Percentiles rank a stretch among this genome's conserved stretches.
phyloP scores from a whole-genome alignment of 1,140 invertebrate species.

The Idris sp. region DNA sequence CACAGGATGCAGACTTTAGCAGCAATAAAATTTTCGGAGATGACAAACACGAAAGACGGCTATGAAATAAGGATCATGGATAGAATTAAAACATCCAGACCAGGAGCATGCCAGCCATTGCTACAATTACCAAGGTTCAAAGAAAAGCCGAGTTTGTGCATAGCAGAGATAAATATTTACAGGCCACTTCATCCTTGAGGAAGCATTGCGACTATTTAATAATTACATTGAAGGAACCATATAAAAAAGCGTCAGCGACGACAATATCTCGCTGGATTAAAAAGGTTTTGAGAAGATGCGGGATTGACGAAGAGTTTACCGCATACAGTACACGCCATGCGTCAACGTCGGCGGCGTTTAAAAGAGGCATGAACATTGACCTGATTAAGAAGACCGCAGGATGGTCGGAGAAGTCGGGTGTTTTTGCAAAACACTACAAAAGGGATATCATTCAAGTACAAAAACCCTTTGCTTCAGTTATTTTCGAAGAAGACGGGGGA shows the following conservation, averaged over 20 bases:
- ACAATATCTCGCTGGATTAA: conserved; percentile 22
- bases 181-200: not conserved
- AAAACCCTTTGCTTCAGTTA: not conserved
- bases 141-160: conserved; percentile 10
- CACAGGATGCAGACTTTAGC: conserved; percentile 43
- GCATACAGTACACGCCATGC: conserved; percentile 7
- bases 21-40: conserved; percentile 15
- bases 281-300: not conserved
- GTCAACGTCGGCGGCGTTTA: not conserved
- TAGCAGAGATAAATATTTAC: conserved; percentile 16
- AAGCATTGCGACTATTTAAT: not conserved
- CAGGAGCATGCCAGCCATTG: conserved; percentile 10
- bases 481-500: no score
- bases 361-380: not conserved
- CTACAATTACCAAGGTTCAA: conserved; percentile 3
- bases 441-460: not conserved
- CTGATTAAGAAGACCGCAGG: conserved; percentile 1
- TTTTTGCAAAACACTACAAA: conserved; percentile 6
- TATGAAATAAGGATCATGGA: conserved; percentile 15
- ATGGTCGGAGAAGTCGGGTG: conserved; percentile 1
- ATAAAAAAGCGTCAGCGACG: conserved; percentile 5
- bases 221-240: conserved; percentile 8
- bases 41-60: not conserved
- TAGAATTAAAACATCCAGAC: conserved; percentile 22
- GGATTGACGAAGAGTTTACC: conserved; percentile 8